Base-by-base conservation (phyloP, 2,113 vertebrate genomes). In the Seriola rivoliana region DNA sequence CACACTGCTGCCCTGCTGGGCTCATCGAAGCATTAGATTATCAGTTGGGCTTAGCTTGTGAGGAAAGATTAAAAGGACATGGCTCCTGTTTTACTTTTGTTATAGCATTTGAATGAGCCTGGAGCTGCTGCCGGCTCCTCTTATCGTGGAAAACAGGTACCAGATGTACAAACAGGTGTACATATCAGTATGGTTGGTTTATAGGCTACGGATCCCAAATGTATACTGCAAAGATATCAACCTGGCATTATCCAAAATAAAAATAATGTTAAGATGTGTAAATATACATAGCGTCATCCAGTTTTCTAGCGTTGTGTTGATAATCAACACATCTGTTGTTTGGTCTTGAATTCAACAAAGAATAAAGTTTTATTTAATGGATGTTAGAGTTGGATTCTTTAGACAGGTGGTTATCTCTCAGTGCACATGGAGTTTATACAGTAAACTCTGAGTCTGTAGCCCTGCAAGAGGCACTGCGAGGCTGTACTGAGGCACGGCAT, bases 131-230 rank as follows among this genome's bases (percentile, higher is more conserved):
- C 21, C 0, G 54, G 29, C 60, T 76, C 5, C 60, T 81, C 69
- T 84, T 76, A 80, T 87, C 80, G 19, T 32, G 19, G 64, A 62
- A 85, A 84, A 71, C 87, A 88, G 79, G 65, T 64, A 69, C 62
- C 84, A 87, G 81, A 84, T 91, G 73, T 75, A 80, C 58, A 85
- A 85, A 81, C 68, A 87, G 74, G 75, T 84, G 82, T 50, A 32
- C 44, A 38, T 68, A 42, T 77, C 65, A 67, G 65, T 48, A 63
- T 36, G 48, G 76, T 23, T 78, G 71, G 29, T 77, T 80, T 80
- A 68, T 44, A 75, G 50, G 21, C 74, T 62, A 60, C 36, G 32
- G 46, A 60, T 70, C 70, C 72, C 46, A 75, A 64, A 87, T 82
- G 60, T 70, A 86, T 75, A 66, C 50, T 38, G 64, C 57, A 64